Evolutionary conservation across 2,888 invertebrate species (phyloP).

Genomic region (Pinctada fucata): DNA sequence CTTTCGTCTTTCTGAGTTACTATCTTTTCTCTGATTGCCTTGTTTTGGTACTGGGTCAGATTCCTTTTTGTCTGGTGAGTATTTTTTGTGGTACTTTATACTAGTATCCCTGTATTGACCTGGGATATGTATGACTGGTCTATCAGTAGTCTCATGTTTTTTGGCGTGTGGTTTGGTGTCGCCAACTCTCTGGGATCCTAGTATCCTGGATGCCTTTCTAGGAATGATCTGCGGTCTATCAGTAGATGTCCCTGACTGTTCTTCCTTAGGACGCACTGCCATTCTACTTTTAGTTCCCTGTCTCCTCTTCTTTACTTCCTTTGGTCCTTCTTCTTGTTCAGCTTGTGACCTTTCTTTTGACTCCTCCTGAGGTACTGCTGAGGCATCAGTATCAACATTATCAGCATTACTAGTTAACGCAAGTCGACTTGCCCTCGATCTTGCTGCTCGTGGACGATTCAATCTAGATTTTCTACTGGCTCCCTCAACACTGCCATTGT

Average conservation of each 20-base stretch:
- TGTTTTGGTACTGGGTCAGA: background rate
- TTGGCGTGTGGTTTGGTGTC: too few relatives aligned
- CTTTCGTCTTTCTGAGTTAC: background rate
- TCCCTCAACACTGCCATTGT: background rate
- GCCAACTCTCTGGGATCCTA: background rate
- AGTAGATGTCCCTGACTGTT: background rate
- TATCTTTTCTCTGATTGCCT: too few relatives aligned
- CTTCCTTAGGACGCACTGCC: conserved; percentile 31
- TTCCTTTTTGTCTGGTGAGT: too few relatives aligned
- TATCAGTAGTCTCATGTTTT: too few relatives aligned
- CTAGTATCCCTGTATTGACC: too few relatives aligned
- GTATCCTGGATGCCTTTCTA: background rate
- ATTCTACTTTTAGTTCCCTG: conserved; percentile 44
- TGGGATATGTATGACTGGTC: too few relatives aligned
- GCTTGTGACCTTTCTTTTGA: background rate
- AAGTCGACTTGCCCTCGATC: conserved; percentile 33
- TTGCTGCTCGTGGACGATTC: conserved; percentile 53
- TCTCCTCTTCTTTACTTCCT: conserved; percentile 37
- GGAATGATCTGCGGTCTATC: background rate
- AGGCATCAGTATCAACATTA: background rate
- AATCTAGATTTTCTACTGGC: conserved; percentile 5
- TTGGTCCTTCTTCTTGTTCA: conserved; percentile 1
- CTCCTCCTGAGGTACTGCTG: background rate
- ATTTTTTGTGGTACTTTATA: too few relatives aligned
- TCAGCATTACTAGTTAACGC: background rate